Evolutionary conservation across 2,797 vertebrate genomes (phyloP).

Genomic region (Emys orbicularis): DNA sequence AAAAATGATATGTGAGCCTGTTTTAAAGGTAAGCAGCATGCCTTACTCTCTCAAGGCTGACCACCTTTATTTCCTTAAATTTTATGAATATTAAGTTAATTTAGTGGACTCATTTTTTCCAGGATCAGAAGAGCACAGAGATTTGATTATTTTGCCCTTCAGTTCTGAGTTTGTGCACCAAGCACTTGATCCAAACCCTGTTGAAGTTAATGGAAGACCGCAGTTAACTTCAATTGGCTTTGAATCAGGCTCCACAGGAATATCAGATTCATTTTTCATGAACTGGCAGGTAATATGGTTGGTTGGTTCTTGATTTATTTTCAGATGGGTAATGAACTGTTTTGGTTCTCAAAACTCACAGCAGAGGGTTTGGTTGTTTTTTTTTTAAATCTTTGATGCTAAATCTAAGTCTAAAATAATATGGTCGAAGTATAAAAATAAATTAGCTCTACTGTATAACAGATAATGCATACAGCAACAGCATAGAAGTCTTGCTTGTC

Average conservation of each 20-base stretch:
- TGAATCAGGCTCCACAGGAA: not conserved
- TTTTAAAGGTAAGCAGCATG: not conserved
- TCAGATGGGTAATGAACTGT: not conserved
- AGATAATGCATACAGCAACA: not conserved
- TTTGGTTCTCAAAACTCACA: not conserved
- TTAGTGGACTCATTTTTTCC: not conserved
- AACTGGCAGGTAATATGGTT: not conserved
- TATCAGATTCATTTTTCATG: not conserved
- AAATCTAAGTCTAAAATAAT: conserved; percentile 20
- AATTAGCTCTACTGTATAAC: not conserved
- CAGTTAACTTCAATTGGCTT: not conserved
- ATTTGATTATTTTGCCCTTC: conserved; percentile 1
- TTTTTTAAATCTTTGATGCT: not conserved
- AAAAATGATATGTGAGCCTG: not conserved
- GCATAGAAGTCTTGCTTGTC: not conserved
- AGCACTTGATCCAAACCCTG: not conserved
- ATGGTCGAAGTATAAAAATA: not conserved
- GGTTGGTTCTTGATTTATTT: not conserved
- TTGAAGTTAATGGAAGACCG: not conserved
- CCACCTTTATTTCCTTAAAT: not conserved
- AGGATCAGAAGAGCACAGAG: not conserved
- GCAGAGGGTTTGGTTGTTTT: not conserved
- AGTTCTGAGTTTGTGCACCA: not conserved
- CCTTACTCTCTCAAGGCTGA: not conserved
- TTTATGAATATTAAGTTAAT: not conserved